Conservation (phyloP, 2,113 vertebrate species). For the Lamprotornis superbus region DNA sequence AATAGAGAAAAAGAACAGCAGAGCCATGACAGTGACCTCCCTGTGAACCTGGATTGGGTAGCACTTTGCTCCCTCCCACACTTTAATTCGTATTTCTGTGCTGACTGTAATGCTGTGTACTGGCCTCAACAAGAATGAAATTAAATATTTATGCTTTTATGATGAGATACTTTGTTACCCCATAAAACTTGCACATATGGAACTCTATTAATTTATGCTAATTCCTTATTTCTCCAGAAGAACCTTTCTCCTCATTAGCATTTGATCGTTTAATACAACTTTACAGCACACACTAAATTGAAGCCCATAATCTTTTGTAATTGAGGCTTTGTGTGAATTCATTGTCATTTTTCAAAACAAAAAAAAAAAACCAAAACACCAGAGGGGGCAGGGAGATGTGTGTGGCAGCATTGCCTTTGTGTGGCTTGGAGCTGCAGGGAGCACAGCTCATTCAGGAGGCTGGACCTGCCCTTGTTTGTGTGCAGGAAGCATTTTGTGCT, state of each 20-base stretch:
- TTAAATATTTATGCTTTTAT: constrained; percentile 70
- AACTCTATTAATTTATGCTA: constrained; percentile 69
- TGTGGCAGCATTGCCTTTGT: background rate
- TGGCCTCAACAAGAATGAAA: constrained; percentile 49
- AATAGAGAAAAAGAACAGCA: background rate
- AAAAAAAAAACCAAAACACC: background rate
- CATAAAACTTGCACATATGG: constrained; percentile 53
- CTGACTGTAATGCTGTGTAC: constrained; percentile 31
- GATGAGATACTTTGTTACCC: constrained; percentile 67
- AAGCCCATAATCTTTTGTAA: constrained; percentile 54
- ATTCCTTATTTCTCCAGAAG: constrained; percentile 55
- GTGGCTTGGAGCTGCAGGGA: background rate
- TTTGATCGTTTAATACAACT: constrained; percentile 54
- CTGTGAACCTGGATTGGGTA: background rate
- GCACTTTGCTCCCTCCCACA: background rate
- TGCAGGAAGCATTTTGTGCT: background rate
- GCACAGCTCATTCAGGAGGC: background rate
- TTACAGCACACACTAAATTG: constrained; percentile 44
- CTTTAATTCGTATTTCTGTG: constrained; percentile 42
- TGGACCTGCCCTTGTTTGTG: background rate
- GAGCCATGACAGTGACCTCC: background rate
- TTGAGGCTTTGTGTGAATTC: constrained; percentile 27
- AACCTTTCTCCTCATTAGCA: constrained; percentile 56
- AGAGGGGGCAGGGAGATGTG: background rate
- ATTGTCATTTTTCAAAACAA: background rate